phyloP scores from a whole-genome alignment of 2,888 invertebrate species.

The Acrocyrtus sp. region DNA sequence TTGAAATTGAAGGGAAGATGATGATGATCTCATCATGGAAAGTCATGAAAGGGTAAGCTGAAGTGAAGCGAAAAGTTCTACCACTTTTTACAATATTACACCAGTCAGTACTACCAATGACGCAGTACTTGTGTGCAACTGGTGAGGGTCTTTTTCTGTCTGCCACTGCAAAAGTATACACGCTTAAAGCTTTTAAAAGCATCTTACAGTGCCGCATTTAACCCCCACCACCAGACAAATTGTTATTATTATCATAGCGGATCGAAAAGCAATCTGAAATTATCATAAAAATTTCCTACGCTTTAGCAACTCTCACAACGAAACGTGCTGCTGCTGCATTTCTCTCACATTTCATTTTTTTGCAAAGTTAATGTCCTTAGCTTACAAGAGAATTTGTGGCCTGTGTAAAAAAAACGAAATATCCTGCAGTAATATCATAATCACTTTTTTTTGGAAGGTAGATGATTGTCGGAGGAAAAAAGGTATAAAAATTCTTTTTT shows the following conservation, averaged over 20 bases:
- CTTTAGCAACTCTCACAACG: slow-evolving; percentile 4
- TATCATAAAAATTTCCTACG: slow-evolving; percentile 33
- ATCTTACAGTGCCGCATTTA: no score
- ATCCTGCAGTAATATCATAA: slow-evolving; percentile 9
- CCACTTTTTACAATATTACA: no score
- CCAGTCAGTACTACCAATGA: no score
- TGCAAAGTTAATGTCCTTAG: slow-evolving; percentile 54
- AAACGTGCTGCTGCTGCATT: slow-evolving; percentile 41
- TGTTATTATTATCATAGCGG: slow-evolving; percentile 52
- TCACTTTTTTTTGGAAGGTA: not conserved
- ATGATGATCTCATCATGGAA: slow-evolving; percentile 12
- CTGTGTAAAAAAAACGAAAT: no score
- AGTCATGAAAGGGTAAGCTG: slow-evolving; percentile 34
- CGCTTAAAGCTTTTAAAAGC: no score
- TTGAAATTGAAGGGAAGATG: slow-evolving; percentile 5
- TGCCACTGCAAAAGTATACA: no score
- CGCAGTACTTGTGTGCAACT: no score
- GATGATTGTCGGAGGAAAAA: no score
- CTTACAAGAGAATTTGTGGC: no score
- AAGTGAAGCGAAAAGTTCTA: not conserved
- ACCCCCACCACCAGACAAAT: slow-evolving; percentile 38
- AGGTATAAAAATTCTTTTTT: no score
- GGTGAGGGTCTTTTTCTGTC: not conserved
- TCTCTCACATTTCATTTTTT: slow-evolving; percentile 18
- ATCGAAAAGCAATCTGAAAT: slow-evolving; percentile 42